Evolutionary conservation across 2,797 vertebrate genomes (phyloP), one percentile per base, ranked within the genome.

Genomic region (Rhinella marina): DNA sequence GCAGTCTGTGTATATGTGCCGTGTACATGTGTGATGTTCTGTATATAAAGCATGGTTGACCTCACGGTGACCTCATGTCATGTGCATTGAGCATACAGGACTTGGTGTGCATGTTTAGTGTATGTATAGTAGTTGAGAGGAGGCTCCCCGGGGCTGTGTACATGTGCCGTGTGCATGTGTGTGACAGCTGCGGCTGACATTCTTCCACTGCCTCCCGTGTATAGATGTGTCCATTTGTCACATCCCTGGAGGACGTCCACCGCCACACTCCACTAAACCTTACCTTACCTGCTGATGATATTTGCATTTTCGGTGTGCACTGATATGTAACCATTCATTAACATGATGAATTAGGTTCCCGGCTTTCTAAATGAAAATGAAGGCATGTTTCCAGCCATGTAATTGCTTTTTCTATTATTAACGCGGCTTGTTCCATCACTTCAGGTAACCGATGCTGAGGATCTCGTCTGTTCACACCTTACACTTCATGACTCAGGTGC

Each of bases 161-260:
- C 64, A 68, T 32, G 62, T 25, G 62, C 62, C 12, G 66, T 70
- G 66, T 70, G 13, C 66, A 27, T 29, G 48, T 82, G 87, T 77
- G 88, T 82, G 80, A 89, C 84, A 83, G 80, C 88, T 86, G 84
- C 61, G 56, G 64, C 80, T 70, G 25, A 85, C 75, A 64, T 64
- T 57, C 66, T 62, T 50, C 25, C 79, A 54, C 86, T 68, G 77
- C 54, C 54, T 80, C 25, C 62, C 50, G 57, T 56, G 19, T 29
- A 25, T 27, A 64, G 25, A 23, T 57, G 64, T 81, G 77, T 86
- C 78, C 41, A 48, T 62, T 62, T 81, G 79, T 62, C 59, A 62
- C 56, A 13, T 61, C 56, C 29, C 7, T 12, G 76, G 52, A 56
- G 29, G 73, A n/a, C 13, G 50, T 32, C 48, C 41, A 16, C 13